phyloP scores from a whole-genome alignment of 1,140 invertebrate genomes.

The Pseudomyrmex sp. region DNA sequence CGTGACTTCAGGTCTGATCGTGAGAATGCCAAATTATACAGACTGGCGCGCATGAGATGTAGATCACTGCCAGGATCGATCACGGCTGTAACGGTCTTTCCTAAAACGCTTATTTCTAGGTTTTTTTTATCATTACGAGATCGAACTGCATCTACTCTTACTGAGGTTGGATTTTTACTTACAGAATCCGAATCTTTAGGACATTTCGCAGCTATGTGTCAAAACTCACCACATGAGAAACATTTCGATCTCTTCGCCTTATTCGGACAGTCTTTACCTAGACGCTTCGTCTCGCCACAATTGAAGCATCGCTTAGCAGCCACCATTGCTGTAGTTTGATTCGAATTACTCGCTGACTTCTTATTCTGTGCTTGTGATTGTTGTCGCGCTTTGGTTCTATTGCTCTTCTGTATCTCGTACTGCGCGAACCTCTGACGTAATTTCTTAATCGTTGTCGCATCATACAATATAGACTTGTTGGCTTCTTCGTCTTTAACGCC shows the following conservation, averaged over 20 bases:
- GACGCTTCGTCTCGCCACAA: background rate
- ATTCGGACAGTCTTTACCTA: background rate
- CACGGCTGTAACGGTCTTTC: background rate
- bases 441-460: slow-evolving; percentile 63
- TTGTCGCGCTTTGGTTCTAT: background rate
- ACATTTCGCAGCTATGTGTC: slow-evolving; percentile 45
- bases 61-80: background rate
- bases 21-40: background rate
- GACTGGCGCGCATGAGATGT: background rate
- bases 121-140: background rate
- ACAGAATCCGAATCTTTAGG: background rate
- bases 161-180: background rate
- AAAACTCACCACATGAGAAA: slow-evolving; percentile 48
- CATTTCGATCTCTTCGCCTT: slow-evolving; percentile 47
- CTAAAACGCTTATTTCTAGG: background rate
- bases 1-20: background rate
- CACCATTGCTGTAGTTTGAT: background rate
- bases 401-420: background rate
- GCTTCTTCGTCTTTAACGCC: slow-evolving; percentile 23
- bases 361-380: background rate
- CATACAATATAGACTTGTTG: slow-evolving; percentile 75
- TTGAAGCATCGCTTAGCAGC: background rate
- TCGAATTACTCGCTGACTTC: background rate
- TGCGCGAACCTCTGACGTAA: slow-evolving; percentile 64
- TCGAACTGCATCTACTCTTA: background rate